Conservation (phyloP, 1,140 invertebrate genomes). For the Chironomus striatipennis region DNA sequence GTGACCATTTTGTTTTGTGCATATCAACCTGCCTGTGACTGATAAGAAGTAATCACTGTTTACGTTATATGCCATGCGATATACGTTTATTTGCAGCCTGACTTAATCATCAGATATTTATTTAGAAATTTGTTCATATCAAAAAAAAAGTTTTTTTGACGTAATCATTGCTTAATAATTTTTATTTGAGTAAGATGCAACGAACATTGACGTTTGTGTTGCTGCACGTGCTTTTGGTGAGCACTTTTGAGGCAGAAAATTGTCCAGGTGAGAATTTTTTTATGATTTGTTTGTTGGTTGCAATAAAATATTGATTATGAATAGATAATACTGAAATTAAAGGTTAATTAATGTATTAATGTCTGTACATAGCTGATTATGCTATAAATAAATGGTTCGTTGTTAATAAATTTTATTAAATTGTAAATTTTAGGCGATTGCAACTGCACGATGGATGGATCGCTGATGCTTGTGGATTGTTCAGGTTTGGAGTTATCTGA, state of each 20-base stretch:
- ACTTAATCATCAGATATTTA: not conserved
- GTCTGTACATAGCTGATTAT: too few species aligned
- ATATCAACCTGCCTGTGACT: conserved; percentile 13
- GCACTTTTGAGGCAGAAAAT: not conserved
- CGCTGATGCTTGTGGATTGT: conserved; percentile 39
- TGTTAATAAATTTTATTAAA: not conserved
- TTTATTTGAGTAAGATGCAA: not conserved
- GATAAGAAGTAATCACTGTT: conserved; percentile 19
- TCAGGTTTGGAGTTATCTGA: conserved; percentile 39
- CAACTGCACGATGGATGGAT: conserved; percentile 36
- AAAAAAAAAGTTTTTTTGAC: not conserved
- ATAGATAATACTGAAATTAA: too few species aligned
- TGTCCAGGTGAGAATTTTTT: conserved; percentile 31
- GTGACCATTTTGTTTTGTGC: conserved; percentile 1
- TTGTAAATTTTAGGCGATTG: conserved; percentile 28
- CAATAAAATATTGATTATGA: too few species aligned
- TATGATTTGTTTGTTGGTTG: not conserved
- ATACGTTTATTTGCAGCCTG: not conserved
- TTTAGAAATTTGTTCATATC: not conserved
- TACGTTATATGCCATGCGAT: not conserved
- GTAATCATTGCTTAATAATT: not conserved
- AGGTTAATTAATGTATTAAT: too few species aligned
- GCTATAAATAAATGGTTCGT: not conserved
- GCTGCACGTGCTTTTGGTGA: not conserved
- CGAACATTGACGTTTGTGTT: not conserved